Percentiles rank a stretch among this genome's conserved stretches.
Conservation (phyloP, 2,113 vertebrate species). For the Chlamydotis undulata region DNA sequence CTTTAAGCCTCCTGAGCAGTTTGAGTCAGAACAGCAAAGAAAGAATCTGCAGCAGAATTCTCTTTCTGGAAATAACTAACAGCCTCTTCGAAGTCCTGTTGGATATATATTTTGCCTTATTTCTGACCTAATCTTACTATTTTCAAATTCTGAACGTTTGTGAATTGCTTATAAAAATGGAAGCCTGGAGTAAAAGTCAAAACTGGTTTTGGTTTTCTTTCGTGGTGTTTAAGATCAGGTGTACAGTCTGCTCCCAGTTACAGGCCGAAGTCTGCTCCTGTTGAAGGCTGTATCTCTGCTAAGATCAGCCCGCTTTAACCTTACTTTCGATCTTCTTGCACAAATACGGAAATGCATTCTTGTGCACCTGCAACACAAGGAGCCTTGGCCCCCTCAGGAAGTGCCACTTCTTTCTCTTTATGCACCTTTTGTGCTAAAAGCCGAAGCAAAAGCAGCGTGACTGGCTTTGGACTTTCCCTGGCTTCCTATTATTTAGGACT, state of each 20-base stretch:
- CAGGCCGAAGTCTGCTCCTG: background rate
- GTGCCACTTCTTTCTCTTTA: background rate
- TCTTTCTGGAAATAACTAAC: background rate
- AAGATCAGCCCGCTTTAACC: background rate
- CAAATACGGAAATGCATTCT: background rate
- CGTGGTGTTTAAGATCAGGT: background rate
- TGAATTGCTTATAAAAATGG: background rate
- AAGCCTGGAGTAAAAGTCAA: background rate
- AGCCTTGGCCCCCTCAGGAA: background rate
- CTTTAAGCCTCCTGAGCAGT: background rate
- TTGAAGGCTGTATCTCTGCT: background rate
- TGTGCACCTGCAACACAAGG: background rate
- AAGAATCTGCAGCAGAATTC: background rate
- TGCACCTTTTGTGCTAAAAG: background rate
- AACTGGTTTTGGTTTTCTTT: background rate
- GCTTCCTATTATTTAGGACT: background rate
- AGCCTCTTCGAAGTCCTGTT: background rate
- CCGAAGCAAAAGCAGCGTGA: accelerated
- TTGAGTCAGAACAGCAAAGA: background rate
- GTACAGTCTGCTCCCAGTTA: background rate
- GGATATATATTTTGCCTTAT: background rate
- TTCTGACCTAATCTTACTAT: background rate
- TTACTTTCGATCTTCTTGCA: background rate
- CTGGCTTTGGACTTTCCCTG: background rate
- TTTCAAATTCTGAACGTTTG: background rate